Evolutionary conservation across 2,797 vertebrate species (phyloP), one percentile per base, ranked within the genome.

Genomic region (Salmo trutta): DNA sequence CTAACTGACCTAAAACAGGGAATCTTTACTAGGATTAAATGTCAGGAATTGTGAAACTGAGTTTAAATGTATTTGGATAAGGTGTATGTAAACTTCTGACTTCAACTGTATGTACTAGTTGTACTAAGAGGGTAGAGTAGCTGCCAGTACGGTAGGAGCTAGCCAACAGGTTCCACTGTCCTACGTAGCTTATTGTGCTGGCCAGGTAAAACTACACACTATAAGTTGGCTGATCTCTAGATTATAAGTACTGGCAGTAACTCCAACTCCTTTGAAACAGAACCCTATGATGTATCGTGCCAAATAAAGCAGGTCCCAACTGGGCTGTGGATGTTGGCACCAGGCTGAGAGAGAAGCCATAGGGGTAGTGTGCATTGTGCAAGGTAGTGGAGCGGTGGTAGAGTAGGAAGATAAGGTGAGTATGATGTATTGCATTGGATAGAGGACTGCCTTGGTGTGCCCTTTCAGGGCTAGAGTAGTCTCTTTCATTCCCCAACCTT

Each of bases 311-410:
- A 53, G 33, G 79, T 27, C 75, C 86, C 91, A 90, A 81, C 82
- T 88, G 85, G 85, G 72, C 62, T 79, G 82, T 84, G 84, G 82
- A 86, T 88, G 87, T 85, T 85, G 88, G 85, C 15, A 41, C 81
- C 80, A 75, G 47, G 79, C 64, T 75, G 56, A 74, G 76, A 62
- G 31, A 69, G 66, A 78, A 78, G 73, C 74, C 78, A 76, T 41
- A 52, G 83, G 80, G 88, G 82, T 79, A 31, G 21, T 29, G 29
- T 29, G 80, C 74, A 47, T 47, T 81, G 83, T 71, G 19, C 19
- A 21, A 21, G 47, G 21, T n/a, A 53, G 41, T 51, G 41, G 68
- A 21, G 84, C 80, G 73, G 86, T 59, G 3, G 62, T n/a, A 53
- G 78, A 67, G 79, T 71, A 27, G 75, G 56, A 54, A 14, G 81